Conservation (phyloP, 2,113 vertebrate genomes). For the Equus quagga region DNA sequence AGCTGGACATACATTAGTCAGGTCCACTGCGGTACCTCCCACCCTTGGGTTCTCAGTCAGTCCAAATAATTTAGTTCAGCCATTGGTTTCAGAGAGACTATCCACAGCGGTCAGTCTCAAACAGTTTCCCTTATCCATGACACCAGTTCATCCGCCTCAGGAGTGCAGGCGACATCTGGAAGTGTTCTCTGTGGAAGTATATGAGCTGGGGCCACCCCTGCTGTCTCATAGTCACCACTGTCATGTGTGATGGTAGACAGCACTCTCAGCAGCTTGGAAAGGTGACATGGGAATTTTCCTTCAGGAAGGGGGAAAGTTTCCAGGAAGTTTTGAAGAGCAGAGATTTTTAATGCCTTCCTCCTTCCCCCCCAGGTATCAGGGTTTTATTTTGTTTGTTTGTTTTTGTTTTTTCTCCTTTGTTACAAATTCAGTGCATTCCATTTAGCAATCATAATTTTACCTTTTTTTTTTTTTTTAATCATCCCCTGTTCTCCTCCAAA, state of each 20-base stretch:
- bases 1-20: background rate
- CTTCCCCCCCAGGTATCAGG: background rate
- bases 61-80: background rate
- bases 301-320: background rate
- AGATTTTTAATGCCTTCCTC: background rate
- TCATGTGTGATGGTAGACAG: background rate
- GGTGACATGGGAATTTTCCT: background rate
- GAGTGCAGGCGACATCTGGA: background rate
- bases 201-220: background rate
- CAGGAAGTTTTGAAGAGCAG: slow-evolving; percentile 25
- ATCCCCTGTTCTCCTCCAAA: background rate
- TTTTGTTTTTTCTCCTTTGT: background rate
- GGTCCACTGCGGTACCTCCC: background rate
- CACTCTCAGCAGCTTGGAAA: background rate
- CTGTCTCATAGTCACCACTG: background rate
- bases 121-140: background rate
- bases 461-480: background rate
- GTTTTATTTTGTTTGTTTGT: background rate
- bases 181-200: background rate
- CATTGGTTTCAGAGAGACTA: background rate
- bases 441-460: background rate
- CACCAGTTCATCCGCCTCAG: background rate
- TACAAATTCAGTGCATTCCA: background rate
- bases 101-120: background rate
- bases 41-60: background rate